Evolutionary conservation across 2,113 vertebrate genomes (phyloP).

Genomic region (Mormyrus lacerda): DNA sequence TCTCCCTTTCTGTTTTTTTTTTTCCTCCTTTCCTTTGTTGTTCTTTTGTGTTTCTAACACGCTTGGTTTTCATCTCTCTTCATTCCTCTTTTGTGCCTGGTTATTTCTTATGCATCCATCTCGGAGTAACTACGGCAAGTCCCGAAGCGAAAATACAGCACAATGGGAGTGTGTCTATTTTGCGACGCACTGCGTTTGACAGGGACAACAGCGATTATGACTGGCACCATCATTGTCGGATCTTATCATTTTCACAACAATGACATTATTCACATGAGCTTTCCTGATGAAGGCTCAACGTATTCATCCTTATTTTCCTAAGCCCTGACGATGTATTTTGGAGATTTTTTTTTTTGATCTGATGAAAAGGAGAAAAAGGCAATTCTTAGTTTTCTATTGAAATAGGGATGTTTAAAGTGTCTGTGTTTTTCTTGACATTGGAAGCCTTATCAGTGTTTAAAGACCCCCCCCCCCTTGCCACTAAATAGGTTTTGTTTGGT

Average conservation of each 20-base stretch:
- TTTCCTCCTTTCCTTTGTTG: neutral
- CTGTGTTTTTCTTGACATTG: neutral
- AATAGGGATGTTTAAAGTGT: neutral
- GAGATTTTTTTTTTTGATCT: neutral
- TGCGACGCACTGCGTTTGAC: slow-evolving; percentile 14
- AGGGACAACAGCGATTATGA: slow-evolving; percentile 11
- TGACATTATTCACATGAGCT: slow-evolving; percentile 1
- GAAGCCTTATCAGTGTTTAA: neutral
- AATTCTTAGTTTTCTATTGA: neutral
- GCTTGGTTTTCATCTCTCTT: neutral
- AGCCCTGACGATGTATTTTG: slow-evolving; percentile 1
- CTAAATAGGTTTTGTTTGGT: neutral
- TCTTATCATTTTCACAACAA: slow-evolving; percentile 14
- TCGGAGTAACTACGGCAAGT: too few relatives aligned
- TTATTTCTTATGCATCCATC: neutral
- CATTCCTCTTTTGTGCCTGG: neutral
- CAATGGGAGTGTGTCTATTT: slow-evolving; percentile 1
- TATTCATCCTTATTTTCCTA: neutral
- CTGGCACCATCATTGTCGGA: neutral
- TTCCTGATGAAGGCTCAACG: neutral
- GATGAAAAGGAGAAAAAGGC: neutral
- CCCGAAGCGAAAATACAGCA: neutral
- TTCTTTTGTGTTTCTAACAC: neutral
- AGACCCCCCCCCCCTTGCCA: neutral
- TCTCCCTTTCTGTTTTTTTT: neutral